These are phyloP conservation scores for Ferdinandea cuprea DNA, from an alignment of 2,888 invertebrate genomes.

Conservation along the genomic window DNA sequence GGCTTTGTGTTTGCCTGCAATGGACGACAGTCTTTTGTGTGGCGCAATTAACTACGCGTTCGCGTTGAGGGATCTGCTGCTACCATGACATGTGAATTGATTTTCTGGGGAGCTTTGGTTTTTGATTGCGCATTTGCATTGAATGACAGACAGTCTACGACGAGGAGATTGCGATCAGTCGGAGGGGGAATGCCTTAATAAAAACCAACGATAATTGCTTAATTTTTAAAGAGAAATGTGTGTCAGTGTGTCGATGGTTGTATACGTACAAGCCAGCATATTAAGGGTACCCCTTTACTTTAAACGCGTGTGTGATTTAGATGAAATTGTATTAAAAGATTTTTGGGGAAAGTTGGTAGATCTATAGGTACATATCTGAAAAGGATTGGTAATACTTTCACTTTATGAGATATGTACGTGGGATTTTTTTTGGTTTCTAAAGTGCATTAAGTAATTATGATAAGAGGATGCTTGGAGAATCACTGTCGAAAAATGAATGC, in stretches of 20 bases:
- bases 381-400: conserved; percentile 19
- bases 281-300: not conserved
- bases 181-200: conserved; percentile 15
- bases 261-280: not conserved
- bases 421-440: not conserved
- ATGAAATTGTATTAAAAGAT: conserved; percentile 1
- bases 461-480: not conserved
- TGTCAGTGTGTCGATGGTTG: conserved; percentile 62
- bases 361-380: not conserved
- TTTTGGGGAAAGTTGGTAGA: conserved; percentile 12
- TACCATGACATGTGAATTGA: conserved; percentile 48
- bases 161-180: no score
- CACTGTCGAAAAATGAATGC: no score
- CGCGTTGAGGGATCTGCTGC: conserved; percentile 27
- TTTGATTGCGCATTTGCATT: conserved; percentile 54
- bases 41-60: conserved; percentile 58
- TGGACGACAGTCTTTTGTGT: conserved; percentile 44
- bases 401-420: conserved; percentile 11
- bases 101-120: conserved; percentile 19
- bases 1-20: not conserved
- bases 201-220: conserved; percentile 61
- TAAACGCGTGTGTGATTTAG: not conserved
- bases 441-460: conserved; percentile 40
- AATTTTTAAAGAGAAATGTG: conserved; percentile 57
- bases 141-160: conserved; percentile 62